phyloP scores from a whole-genome alignment of 2,888 invertebrate species.

The Conus canariensis region DNA sequence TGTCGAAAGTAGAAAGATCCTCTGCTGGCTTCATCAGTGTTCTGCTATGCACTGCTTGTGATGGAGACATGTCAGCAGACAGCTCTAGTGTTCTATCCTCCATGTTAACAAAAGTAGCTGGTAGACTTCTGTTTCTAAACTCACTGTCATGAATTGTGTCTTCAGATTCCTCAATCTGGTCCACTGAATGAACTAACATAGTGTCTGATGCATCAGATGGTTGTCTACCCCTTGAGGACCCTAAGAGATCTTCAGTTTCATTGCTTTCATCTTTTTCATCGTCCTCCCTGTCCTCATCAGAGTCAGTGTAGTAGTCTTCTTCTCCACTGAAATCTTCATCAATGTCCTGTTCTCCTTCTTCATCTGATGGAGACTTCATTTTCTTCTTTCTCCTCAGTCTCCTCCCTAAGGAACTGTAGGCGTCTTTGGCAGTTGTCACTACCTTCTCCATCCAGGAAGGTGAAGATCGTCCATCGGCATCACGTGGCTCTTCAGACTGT shows the following conservation, averaged over 20 bases:
- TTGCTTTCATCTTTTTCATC: neutral
- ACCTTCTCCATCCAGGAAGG: conserved; percentile 21
- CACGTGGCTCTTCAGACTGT: neutral
- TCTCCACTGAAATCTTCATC: neutral
- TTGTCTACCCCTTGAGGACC: neutral
- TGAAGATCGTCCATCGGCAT: neutral
- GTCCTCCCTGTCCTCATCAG: neutral
- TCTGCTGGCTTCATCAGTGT: too few relatives aligned
- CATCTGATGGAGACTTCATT: neutral
- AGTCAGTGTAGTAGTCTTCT: neutral
- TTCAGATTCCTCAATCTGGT: neutral
- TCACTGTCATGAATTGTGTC: too few relatives aligned
- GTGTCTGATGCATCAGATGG: neutral
- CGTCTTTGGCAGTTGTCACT: conserved; percentile 4
- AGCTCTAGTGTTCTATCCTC: too few relatives aligned
- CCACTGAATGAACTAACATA: neutral
- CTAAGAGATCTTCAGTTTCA: neutral
- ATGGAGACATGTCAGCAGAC: too few relatives aligned
- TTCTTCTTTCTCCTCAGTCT: conserved; percentile 14
- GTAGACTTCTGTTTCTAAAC: too few relatives aligned
- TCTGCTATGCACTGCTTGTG: too few relatives aligned
- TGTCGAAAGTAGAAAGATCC: too few relatives aligned
- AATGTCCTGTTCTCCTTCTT: neutral
- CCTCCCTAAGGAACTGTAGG: conserved; percentile 7
- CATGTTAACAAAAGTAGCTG: too few relatives aligned